Conservation (phyloP, 2,888 invertebrate species). For the Galeruca laticollis region DNA sequence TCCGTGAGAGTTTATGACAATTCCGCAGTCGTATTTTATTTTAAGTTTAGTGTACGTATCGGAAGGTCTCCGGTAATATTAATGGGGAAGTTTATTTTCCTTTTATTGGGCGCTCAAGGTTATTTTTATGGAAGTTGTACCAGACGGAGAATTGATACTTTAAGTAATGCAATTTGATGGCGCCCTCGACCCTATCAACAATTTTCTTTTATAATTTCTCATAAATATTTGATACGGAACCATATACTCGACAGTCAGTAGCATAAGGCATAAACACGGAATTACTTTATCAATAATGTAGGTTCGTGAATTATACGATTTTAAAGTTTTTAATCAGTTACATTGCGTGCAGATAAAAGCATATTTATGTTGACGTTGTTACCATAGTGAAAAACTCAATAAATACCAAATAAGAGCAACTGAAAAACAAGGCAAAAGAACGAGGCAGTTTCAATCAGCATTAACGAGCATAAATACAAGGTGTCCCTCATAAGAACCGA, state of each 20-base stretch:
- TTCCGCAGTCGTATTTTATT: slow-evolving; percentile 44
- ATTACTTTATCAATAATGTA: background rate
- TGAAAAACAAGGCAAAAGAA: too few relatives aligned
- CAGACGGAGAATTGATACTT: slow-evolving; percentile 32
- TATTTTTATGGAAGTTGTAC: slow-evolving; percentile 30
- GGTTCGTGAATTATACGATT: too few relatives aligned
- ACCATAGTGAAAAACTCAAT: too few relatives aligned
- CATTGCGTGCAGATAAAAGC: too few relatives aligned
- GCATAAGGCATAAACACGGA: background rate
- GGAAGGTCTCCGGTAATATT: slow-evolving; percentile 35
- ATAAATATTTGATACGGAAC: slow-evolving; percentile 4
- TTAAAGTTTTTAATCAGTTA: too few relatives aligned
- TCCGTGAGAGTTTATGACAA: slow-evolving; percentile 43
- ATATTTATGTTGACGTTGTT: too few relatives aligned
- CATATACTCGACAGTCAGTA: background rate
- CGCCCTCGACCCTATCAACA: slow-evolving; percentile 25
- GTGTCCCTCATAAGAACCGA: too few relatives aligned
- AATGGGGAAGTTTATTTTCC: slow-evolving; percentile 31
- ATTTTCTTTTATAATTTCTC: slow-evolving; percentile 25
- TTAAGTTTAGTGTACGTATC: slow-evolving; percentile 34
- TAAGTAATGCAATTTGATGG: slow-evolving; percentile 29
- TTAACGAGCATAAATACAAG: too few relatives aligned
- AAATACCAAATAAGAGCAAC: too few relatives aligned
- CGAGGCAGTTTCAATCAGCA: too few relatives aligned
- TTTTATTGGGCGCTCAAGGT: slow-evolving; percentile 34